Evolutionary conservation across 2,888 invertebrate species (phyloP).

Genomic region (Stenchaetothrips biformis): DNA sequence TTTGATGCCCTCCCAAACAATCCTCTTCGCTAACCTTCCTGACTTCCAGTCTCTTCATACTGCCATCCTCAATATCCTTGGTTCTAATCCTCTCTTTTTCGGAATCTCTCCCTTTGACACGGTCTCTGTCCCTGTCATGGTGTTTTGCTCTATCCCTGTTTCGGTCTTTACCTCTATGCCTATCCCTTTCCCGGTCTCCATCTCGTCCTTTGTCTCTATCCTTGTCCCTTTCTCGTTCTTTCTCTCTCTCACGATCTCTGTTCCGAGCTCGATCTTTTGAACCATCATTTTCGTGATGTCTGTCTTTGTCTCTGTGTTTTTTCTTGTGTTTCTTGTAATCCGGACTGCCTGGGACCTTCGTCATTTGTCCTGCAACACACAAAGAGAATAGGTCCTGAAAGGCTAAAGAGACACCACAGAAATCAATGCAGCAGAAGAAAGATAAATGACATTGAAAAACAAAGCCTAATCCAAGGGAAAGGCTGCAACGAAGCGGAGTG

Average conservation of each 20-base stretch:
- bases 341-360: neutral
- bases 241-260: neutral
- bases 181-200: neutral
- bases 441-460: neutral
- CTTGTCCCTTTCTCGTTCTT: neutral
- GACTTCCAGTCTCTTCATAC: too few relatives aligned
- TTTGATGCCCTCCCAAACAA: too few relatives aligned
- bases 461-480: neutral
- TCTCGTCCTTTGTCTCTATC: neutral
- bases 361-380: neutral
- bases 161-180: neutral
- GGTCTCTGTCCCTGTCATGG: neutral
- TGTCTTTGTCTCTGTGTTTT: conserved; percentile 1
- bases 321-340: conserved; percentile 22
- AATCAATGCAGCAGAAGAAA: neutral
- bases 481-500: neutral
- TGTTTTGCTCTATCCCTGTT: neutral
- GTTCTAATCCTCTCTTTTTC: neutral
- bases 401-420: neutral
- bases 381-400: neutral
- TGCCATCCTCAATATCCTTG: too few relatives aligned
- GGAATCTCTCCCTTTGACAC: neutral
- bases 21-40: too few relatives aligned
- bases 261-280: neutral
- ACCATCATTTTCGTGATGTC: neutral